These are phyloP conservation scores for Mesembrinibis cayennensis DNA, from an alignment of 2,113 vertebrate species.

Conservation along the genomic window DNA sequence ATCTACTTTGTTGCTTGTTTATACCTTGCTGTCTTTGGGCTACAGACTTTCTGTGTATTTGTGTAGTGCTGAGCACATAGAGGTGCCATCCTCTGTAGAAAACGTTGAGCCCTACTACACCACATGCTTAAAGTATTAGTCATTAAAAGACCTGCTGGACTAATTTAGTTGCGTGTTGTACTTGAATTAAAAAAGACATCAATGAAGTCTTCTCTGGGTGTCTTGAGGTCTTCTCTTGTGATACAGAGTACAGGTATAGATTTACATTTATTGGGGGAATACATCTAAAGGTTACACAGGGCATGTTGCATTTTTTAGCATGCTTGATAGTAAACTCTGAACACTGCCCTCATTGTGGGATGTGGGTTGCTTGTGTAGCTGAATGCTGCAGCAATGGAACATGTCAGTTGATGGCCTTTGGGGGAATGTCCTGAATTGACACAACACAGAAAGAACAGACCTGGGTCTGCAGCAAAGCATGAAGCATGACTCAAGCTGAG, in stretches of 20 bases:
- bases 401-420: not conserved
- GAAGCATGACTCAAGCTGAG: not conserved
- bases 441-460: not conserved
- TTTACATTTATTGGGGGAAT: not conserved
- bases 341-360: not conserved
- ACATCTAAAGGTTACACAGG: not conserved
- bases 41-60: not conserved
- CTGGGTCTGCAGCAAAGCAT: not conserved
- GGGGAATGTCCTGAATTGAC: constrained; percentile 32
- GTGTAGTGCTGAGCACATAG: not conserved
- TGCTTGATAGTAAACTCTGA: not conserved
- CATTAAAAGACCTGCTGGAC: not conserved
- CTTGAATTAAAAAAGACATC: not conserved
- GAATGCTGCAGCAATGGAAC: not conserved
- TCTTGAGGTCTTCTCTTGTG: not conserved
- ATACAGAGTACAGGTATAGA: not conserved
- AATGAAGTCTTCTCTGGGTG: not conserved
- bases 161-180: not conserved
- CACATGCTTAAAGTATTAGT: not conserved
- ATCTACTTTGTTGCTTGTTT: not conserved
- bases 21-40: not conserved
- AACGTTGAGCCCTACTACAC: rapidly evolving
- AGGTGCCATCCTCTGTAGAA: not conserved
- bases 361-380: not conserved
- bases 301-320: not conserved